phyloP scores from a whole-genome alignment of 2,113 vertebrate genomes.

The Datnioides undecimradiatus region DNA sequence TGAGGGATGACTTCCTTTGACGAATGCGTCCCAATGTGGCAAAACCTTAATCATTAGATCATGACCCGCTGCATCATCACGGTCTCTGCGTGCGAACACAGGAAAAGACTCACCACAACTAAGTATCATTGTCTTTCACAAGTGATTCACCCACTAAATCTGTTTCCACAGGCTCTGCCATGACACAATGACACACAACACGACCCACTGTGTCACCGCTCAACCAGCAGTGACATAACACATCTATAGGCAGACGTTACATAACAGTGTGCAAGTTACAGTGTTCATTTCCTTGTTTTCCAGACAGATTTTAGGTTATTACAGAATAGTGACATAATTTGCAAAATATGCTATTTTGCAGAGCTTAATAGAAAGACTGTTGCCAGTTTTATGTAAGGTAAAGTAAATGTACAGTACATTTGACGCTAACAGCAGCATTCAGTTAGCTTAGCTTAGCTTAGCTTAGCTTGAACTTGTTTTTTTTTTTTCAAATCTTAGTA shows the following conservation, averaged over 20 bases:
- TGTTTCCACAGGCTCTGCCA: background rate
- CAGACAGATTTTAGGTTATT: too few relatives aligned
- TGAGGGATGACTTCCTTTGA: background rate
- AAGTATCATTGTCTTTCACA: background rate
- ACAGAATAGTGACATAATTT: too few relatives aligned
- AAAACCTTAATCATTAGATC: background rate
- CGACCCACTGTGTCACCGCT: background rate
- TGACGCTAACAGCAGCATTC: too few relatives aligned
- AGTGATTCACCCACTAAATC: slow-evolving; percentile 19
- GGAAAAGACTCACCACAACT: background rate
- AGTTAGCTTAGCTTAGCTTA: too few relatives aligned
- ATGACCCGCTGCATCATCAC: background rate
- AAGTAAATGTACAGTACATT: too few relatives aligned
- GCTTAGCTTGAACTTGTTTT: too few relatives aligned
- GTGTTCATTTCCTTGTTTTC: background rate
- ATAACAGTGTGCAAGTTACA: background rate
- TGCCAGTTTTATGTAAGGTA: too few relatives aligned
- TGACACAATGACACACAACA: background rate
- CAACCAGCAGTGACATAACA: background rate
- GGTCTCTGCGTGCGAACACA: background rate
- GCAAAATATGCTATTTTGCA: too few relatives aligned
- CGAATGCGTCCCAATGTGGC: too few relatives aligned
- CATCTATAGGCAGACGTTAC: too few relatives aligned
- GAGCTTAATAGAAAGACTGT: too few relatives aligned
- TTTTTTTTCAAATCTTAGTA: too few relatives aligned